phyloP scores from a whole-genome alignment of 2,113 vertebrate species.

The Pterocles orientalis region DNA sequence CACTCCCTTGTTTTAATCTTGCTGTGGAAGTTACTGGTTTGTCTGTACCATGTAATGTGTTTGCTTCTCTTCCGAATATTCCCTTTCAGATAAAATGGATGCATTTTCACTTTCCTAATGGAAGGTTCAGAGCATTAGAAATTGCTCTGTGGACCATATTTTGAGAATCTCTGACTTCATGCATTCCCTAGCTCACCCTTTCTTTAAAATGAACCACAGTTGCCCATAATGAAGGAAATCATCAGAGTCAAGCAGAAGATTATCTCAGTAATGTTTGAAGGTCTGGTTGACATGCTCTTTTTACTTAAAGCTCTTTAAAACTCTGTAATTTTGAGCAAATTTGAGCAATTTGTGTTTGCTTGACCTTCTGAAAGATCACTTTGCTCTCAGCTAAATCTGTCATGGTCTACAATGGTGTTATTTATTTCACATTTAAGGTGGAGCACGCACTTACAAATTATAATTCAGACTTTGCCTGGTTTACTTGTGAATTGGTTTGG shows the following conservation, averaged over 20 bases:
- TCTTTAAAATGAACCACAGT: background rate
- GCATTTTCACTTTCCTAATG: background rate
- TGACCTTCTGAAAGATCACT: slow-evolving; percentile 31
- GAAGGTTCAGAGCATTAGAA: background rate
- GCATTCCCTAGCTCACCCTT: background rate
- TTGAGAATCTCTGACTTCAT: background rate
- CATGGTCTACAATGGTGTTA: background rate
- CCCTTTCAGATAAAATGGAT: background rate
- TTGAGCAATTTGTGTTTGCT: slow-evolving; percentile 14
- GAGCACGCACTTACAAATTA: background rate
- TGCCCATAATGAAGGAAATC: background rate
- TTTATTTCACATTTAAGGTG: background rate
- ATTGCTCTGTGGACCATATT: background rate
- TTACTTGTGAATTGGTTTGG: background rate
- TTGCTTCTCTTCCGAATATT: background rate
- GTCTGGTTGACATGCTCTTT: background rate
- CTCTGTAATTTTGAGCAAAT: slow-evolving; percentile 20
- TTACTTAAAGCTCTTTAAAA: background rate
- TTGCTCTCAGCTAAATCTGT: background rate
- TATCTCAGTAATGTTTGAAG: background rate
- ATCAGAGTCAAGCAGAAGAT: background rate
- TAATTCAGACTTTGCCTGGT: accelerated
- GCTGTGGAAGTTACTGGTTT: background rate
- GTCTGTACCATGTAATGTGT: background rate
- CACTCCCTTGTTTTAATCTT: background rate